Percentiles rank a stretch among this genome's conserved stretches.
Evolutionary conservation across 2,888 invertebrate genomes (phyloP).

Genomic region (Dioctria linearis): DNA sequence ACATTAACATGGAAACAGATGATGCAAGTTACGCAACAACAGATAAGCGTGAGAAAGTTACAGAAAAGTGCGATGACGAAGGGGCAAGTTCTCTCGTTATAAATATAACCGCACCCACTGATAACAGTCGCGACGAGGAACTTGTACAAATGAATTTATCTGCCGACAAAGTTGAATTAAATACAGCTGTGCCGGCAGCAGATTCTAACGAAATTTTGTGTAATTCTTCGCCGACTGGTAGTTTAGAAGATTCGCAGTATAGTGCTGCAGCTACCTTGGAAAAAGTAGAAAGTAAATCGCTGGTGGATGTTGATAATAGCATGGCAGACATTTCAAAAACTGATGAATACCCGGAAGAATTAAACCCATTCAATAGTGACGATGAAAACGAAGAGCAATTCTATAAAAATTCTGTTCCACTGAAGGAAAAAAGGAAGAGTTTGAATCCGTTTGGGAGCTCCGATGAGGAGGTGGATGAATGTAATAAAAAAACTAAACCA

Average conservation of each 20-base stretch:
- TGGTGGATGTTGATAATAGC: constrained; percentile 44
- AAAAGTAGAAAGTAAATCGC: constrained; percentile 25
- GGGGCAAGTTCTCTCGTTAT: not conserved
- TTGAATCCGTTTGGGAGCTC: constrained; percentile 81
- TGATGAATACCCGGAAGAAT: constrained; percentile 79
- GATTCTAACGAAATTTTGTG: not conserved
- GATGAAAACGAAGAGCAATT: constrained; percentile 73
- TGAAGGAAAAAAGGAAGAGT: constrained; percentile 60
- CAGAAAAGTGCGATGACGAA: constrained; percentile 12
- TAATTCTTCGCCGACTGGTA: constrained; percentile 3
- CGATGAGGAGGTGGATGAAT: constrained; percentile 75
- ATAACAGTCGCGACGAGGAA: constrained; percentile 8
- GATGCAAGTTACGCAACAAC: constrained; percentile 42
- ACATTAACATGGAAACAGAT: constrained; percentile 21
- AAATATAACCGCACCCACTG: not conserved
- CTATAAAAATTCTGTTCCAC: not conserved
- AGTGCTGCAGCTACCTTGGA: not conserved
- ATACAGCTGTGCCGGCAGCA: not conserved
- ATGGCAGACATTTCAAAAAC: constrained; percentile 56
- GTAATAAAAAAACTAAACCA: constrained; percentile 64
- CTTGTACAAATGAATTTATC: constrained; percentile 22
- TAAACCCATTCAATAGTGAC: constrained; percentile 89
- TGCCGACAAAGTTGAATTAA: constrained; percentile 17
- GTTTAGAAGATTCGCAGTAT: not conserved
- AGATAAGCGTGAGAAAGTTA: not conserved